Evolutionary conservation across 2,888 invertebrate genomes (phyloP).

Genomic region (Ethmia dodecea): DNA sequence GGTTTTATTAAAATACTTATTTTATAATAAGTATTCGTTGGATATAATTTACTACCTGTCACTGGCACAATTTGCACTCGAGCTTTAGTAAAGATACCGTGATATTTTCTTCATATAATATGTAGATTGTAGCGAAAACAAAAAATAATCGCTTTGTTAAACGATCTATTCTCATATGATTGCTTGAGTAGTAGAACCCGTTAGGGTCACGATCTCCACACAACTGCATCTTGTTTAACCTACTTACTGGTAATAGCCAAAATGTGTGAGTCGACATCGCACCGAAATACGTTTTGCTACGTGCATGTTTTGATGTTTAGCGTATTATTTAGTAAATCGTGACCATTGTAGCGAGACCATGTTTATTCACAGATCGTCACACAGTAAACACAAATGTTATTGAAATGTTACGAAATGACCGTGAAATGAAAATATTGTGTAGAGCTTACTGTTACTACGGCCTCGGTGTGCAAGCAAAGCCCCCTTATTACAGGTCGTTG

Average conservation of each 20-base stretch:
- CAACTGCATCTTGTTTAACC: too few species aligned
- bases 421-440: conserved; percentile 63
- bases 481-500: conserved; percentile 63
- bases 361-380: conserved; percentile 45
- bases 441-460: conserved; percentile 50
- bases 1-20: too few species aligned
- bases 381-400: conserved; percentile 41
- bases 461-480: conserved; percentile 40
- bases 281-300: too few species aligned
- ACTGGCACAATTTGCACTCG: too few species aligned
- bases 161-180: conserved; percentile 51
- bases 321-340: conserved; percentile 19
- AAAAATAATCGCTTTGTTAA: conserved; percentile 36
- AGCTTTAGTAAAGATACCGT: too few species aligned
- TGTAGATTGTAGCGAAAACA: conserved; percentile 15
- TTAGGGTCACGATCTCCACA: conserved; percentile 55
- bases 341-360: conserved; percentile 27
- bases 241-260: too few species aligned
- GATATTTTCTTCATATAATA: neutral
- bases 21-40: too few species aligned
- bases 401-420: conserved; percentile 68
- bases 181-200: conserved; percentile 37
- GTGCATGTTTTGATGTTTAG: conserved; percentile 7
- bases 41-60: too few species aligned
- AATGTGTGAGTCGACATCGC: too few species aligned